These are phyloP conservation scores for Holacanthus passer DNA, from an alignment of 2,113 vertebrate species.

Conservation along the genomic window DNA sequence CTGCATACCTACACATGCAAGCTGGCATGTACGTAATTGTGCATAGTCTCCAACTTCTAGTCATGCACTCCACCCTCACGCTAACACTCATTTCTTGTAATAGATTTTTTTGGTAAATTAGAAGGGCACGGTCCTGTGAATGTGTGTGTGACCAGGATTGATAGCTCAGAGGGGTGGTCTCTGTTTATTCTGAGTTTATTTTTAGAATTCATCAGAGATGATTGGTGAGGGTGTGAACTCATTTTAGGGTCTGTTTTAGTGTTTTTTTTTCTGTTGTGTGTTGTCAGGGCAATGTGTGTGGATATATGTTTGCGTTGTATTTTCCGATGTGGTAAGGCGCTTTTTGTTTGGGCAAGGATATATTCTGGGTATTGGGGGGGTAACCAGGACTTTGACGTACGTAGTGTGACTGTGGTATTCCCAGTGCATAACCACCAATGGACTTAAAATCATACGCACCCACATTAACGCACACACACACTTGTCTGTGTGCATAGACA, in stretches of 20 bases:
- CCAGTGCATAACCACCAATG: constrained; percentile 23
- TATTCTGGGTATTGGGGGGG: background rate
- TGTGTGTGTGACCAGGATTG: constrained; percentile 21
- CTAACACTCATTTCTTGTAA: constrained; percentile 6
- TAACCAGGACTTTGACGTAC: constrained; percentile 20
- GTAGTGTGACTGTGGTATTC: constrained; percentile 18
- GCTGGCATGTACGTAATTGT: background rate
- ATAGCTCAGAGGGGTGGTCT: constrained; percentile 35
- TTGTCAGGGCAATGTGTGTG: constrained; percentile 13
- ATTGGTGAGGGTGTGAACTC: constrained; percentile 44
- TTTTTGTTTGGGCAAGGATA: constrained; percentile 11
- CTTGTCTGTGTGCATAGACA: background rate
- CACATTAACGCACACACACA: background rate
- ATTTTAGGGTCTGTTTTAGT: constrained; percentile 20
- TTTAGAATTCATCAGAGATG: constrained; percentile 46
- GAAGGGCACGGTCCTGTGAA: background rate
- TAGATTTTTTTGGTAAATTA: constrained; percentile 35
- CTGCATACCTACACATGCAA: background rate
- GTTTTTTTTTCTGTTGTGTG: constrained; percentile 5
- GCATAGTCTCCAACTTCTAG: background rate
- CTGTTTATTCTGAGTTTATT: no score
- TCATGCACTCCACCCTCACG: constrained; percentile 26
- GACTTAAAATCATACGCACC: background rate
- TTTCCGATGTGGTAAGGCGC: constrained; percentile 18
- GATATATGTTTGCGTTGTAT: constrained; percentile 10